Evolutionary conservation across 2,888 invertebrate species (phyloP).

Genomic region (Sussaba pulchella): DNA sequence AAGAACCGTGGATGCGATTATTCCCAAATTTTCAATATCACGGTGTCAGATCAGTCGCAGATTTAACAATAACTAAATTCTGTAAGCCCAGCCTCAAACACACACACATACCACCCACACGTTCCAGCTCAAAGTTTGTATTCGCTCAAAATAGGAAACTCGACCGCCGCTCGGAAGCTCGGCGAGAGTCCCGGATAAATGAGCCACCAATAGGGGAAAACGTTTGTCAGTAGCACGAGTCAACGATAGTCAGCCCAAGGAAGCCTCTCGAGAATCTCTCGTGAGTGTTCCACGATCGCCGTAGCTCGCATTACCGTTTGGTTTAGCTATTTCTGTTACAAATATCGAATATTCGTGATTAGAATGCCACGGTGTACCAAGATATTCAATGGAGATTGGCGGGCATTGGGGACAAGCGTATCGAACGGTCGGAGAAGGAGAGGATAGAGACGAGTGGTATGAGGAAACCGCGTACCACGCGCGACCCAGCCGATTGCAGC

Average conservation of each 20-base stretch:
- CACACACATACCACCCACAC: too few relatives aligned
- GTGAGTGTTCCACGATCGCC: not conserved
- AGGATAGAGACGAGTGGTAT: not conserved
- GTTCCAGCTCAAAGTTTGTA: too few relatives aligned
- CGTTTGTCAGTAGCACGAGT: not conserved
- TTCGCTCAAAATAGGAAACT: too few relatives aligned
- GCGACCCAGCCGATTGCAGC: slow-evolving; percentile 5
- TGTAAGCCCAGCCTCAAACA: too few relatives aligned
- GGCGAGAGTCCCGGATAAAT: too few relatives aligned
- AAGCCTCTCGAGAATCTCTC: not conserved
- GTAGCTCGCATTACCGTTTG: not conserved
- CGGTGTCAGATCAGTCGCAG: too few relatives aligned
- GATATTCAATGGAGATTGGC: slow-evolving; percentile 11
- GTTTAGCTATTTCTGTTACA: slow-evolving; percentile 16
- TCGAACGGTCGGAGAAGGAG: not conserved
- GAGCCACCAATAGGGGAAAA: not conserved
- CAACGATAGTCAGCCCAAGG: not conserved
- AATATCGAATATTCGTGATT: slow-evolving; percentile 26
- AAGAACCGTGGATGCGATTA: too few relatives aligned
- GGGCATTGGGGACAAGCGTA: not conserved
- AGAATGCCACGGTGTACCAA: slow-evolving; percentile 33
- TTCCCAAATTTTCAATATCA: too few relatives aligned
- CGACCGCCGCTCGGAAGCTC: too few relatives aligned
- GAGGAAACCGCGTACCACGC: slow-evolving; percentile 20
- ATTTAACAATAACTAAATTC: too few relatives aligned